Base-by-base conservation (phyloP, 2,113 vertebrate species). In the Centropristis striata region DNA sequence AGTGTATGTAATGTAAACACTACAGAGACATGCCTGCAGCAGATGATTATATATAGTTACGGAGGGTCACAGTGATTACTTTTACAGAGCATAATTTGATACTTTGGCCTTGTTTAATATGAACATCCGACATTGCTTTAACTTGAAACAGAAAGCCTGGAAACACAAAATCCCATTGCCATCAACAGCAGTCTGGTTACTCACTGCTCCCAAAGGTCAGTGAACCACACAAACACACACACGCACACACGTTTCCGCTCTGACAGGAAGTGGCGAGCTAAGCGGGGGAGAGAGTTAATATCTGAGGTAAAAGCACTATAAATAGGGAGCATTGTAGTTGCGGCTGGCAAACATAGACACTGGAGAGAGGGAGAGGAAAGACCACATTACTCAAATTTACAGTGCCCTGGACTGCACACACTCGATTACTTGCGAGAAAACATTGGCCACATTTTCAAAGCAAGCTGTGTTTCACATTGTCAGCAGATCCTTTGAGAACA, bases 251-350 rank as follows among this genome's bases (percentile, higher is more conserved):
- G 15, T 87, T 92, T 93, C 92, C 93, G 87, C 65, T 83, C 70
- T 72, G 58, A 78, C 89, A 91, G 92, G 93, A 93, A 93, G 88
- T 83, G 60, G 79, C 60, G 69, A 55, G 80, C 74, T 28, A 59
- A 83, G 84, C 73, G 0, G 83, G 79, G 67, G 77, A 89, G 88
- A 76, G 86, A 80, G 76, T 91, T 90, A 93, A 93, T 94, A 91
- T 89, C 89, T 87, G 89, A 92, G 78, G 87, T 89, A 81, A 90
- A 87, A 80, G 69, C 5, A 2, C 92, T 94, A 94, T 94, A 94
- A 94, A 94, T 94, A 94, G 92, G 75, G 78, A 71, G 76, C 75
- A 91, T 93, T 93, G 92, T 94, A 86, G 80, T 72, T 65, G 58
- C n/a, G 75, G 83, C 72, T 86, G 86, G 70, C 81, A 78, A 75